Evolutionary conservation across 2,797 vertebrate genomes (phyloP).

Genomic region (Neostethus bicornis): DNA sequence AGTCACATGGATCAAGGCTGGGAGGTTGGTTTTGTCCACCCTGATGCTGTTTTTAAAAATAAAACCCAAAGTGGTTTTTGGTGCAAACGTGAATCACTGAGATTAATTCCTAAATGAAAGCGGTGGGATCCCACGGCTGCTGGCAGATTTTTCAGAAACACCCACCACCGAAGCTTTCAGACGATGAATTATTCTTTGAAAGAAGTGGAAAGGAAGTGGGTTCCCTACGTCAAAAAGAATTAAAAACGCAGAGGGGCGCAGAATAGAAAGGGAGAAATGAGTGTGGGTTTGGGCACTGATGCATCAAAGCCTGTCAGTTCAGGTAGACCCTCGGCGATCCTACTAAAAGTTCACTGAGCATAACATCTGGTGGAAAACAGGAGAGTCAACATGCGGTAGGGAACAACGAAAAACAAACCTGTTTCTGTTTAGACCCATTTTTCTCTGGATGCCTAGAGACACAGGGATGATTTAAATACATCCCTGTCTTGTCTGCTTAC

Average conservation of each 20-base stretch:
- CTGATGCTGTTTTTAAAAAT: constrained; percentile 2
- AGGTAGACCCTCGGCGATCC: constrained; percentile 42
- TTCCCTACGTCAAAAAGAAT: constrained; percentile 39
- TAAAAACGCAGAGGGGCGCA: constrained; percentile 25
- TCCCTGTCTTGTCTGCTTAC: not conserved
- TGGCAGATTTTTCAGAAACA: constrained; percentile 32
- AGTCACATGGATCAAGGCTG: not conserved
- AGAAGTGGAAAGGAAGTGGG: constrained; percentile 20
- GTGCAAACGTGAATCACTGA: constrained; percentile 1
- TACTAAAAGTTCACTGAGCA: constrained; percentile 46
- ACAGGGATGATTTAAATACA: not conserved
- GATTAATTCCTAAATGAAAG: constrained; percentile 1
- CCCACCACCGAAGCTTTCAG: constrained; percentile 7
- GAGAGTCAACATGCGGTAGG: constrained; percentile 36
- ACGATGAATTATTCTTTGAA: constrained; percentile 43
- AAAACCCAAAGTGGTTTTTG: constrained; percentile 7
- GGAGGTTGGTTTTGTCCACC: not conserved
- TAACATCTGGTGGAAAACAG: constrained; percentile 38
- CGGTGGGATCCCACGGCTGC: not conserved
- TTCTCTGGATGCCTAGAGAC: not conserved
- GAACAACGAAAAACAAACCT: constrained; percentile 9
- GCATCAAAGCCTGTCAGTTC: constrained; percentile 64
- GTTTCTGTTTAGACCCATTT: constrained; percentile 4
- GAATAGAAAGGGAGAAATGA: constrained; percentile 13
- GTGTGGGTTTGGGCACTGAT: constrained; percentile 40